Evolutionary conservation across 2,113 vertebrate genomes (phyloP), one percentile per base, ranked within the genome.

Genomic region (Myodes glareolus): DNA sequence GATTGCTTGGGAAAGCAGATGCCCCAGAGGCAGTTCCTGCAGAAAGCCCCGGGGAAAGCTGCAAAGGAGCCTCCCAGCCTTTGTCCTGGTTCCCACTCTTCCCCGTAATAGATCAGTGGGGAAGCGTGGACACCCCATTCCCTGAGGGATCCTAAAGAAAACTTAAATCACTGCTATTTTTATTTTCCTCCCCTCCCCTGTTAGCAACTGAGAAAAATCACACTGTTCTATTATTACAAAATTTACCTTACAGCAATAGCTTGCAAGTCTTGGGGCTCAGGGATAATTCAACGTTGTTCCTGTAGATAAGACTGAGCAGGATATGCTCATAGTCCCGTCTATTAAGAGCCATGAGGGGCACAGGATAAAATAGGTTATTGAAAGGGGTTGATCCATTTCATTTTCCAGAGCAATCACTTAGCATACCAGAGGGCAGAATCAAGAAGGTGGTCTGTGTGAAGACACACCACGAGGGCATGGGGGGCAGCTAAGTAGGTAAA

Each of bases 1-100:
- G 42, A 97, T 97, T 91, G 94, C 95, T 91, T 91, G 90, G 85
- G 42, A 89, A 92, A 95, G 95, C 85, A 76, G 98, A 50, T 90
- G 82, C 87, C 94, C 91, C 29, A 23, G 88, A 96, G 96, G 78
- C 82, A 93, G 82, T 50, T 75, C 91, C 88, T 16, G 0, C 55
- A 31, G 81, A 6, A 27, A 87, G 42, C 93, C 78, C 73, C 19
- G 19, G 93, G 90, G 95, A 96, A 58, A 45, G 52, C 81, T 47
- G 52, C 4, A 7, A 45, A 95, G 55, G 72, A 61, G n/a, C 45
- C 76, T 96, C 42, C 73, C 55, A 85, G 92, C 4, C 47, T 96
- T 70, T 94, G 67, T 94, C 82, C 81, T 31, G 39, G 61, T 50
- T 93, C 67, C 86, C 33, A 58, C 42, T 87, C 73, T 80, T 89